Base-by-base conservation (phyloP, 2,113 vertebrate genomes). In the Hiodon tergisus region DNA sequence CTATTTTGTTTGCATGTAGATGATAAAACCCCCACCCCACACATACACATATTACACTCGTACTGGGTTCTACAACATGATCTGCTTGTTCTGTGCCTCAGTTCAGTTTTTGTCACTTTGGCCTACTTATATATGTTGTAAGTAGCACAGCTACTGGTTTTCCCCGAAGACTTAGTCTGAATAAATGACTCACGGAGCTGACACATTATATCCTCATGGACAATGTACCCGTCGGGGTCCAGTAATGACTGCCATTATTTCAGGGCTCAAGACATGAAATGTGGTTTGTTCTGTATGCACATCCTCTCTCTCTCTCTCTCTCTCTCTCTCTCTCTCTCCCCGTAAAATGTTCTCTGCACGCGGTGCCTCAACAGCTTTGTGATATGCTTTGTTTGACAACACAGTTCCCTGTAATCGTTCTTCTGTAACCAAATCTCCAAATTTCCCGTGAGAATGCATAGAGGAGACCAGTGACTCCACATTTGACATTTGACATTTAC, bases 111-210 rank as follows among this genome's bases (percentile, higher is more conserved):
- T 77, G 80, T 88, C 88, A 89, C 86, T 91, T 88, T 91, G 90
- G 88, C 89, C 89, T 90, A 92, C 87, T 90, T 90, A 87, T 78
- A 72, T 77, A 48, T 82, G 79, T 86, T 88, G 79, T 88, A 90
- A 92, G 89, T 90, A 88, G 90, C 87, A 88, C 88, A 89, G 79
- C 80, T 82, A 71, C 77, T 59, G 81, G 76, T 76, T 74, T 9
- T 85, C 87, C 86, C 86, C 7, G 58, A 82, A 78, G 84, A 87
- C 83, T 74, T 76, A 5, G 81, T 81, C 85, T 80, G 78, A 79
- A 80, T 82, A 82, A 82, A 76, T 79, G 78, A 80, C 77, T 80
- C 77, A 74, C 78, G 76, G 66, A 54, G 69, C 59, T 72, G 77
- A 69, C 77, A 79, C 80, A 80, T 77, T 77, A 80, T 77, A 83